Evolutionary conservation across 2,113 vertebrate species (phyloP), one percentile per base, ranked within the genome.

Genomic region (Rhinopithecus roxellana): DNA sequence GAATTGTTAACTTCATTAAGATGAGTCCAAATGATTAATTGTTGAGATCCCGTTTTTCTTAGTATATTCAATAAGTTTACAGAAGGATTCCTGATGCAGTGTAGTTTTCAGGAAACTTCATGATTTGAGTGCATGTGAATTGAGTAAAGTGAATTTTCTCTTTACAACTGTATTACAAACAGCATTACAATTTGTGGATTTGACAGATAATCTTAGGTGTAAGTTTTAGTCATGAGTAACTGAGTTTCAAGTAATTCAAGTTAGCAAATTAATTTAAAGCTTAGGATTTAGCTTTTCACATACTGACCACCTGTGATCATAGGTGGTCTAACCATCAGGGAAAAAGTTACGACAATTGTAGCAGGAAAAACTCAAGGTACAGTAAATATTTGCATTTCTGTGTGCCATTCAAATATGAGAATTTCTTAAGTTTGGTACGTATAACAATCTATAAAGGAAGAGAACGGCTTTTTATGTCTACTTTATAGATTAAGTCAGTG

Each of bases 71-170:
- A 5, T 95, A 91, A 83, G n/a, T 81, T 72, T 22, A 78, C 43
- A 87, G 89, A 87, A 67, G 1, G 8, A 67, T 77, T 93, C 11
- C 13, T 93, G 13, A 79, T 93, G 32, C 4, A 91, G 40, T 27
- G 18, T 57, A 78, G 10, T 93, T 97, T 95, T 95, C 27, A 93
- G 72, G 82, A 94, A 95, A 87, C 17, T 40, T 92, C 35, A 74
- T 95, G 55, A 78, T 52, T 94, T 80, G 32, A 84, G 23, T 91
- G 90, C 35, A 50, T 78, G 59, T 86, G 78, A 95, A 94, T 40
- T 91, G 23, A 79, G 67, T 89, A 88, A 95, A 94, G 45, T 91
- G 27, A 75, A 57, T 93, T 95, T 97, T 93, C 38, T 94, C 17
- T 96, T 94, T 93, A 45, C 4, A 75, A 4, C 43, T 81, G 3